Evolutionary conservation across 2,113 vertebrate genomes (phyloP).

Genomic region (Charadrius vociferus): DNA sequence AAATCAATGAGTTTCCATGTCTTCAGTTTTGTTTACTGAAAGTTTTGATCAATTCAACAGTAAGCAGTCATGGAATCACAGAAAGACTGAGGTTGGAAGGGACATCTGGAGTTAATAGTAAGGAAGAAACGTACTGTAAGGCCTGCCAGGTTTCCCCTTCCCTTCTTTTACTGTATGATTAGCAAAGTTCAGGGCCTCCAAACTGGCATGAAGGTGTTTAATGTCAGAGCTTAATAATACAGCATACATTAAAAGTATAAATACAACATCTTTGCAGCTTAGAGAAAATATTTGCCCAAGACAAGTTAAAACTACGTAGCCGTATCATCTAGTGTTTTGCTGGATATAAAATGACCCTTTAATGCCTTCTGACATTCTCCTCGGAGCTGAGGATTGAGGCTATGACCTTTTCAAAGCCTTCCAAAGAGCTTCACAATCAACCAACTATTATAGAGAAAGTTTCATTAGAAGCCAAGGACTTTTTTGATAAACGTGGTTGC

Average conservation of each 20-base stretch:
- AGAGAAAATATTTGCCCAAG: conserved; percentile 59
- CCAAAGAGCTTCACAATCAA: conserved; percentile 35
- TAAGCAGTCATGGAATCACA: background rate
- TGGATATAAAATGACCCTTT: conserved; percentile 63
- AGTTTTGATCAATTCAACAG: background rate
- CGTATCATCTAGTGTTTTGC: background rate
- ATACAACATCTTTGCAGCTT: conserved; percentile 55
- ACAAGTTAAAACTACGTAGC: conserved; percentile 35
- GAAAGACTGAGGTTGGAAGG: background rate
- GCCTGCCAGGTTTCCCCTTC: background rate
- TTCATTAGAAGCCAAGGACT: conserved; percentile 34
- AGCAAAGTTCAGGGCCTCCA: conserved; percentile 58
- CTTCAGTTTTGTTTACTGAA: background rate
- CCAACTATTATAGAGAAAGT: background rate
- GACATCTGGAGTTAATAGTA: background rate
- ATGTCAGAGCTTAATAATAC: conserved; percentile 64
- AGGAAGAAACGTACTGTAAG: background rate
- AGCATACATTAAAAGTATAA: conserved; percentile 65
- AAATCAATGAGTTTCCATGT: background rate
- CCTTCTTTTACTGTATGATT: conserved; percentile 18
- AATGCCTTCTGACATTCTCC: conserved; percentile 66
- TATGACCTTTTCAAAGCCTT: conserved; percentile 66
- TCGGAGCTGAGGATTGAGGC: conserved; percentile 46
- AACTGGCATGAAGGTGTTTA: conserved; percentile 56
- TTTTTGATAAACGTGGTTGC: background rate